Evolutionary conservation across 2,888 invertebrate species (phyloP).

Genomic region (Muschampia plurimacula): DNA sequence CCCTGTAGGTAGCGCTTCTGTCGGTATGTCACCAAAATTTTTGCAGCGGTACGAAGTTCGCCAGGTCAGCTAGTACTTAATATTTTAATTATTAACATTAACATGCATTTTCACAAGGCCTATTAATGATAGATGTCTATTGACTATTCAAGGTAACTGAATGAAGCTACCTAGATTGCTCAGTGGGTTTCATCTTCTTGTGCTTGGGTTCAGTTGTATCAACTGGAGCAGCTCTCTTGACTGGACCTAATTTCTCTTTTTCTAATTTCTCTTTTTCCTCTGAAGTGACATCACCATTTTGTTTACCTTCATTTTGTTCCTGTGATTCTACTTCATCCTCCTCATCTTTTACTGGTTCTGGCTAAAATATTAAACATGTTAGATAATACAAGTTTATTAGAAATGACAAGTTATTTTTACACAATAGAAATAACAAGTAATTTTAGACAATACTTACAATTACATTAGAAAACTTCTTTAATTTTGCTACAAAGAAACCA

Average conservation of each 20-base stretch:
- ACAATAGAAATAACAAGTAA: not conserved
- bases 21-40: too few relatives aligned
- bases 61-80: too few relatives aligned
- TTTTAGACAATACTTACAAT: conserved; percentile 68
- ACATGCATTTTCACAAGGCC: too few relatives aligned
- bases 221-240: conserved; percentile 61
- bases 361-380: conserved; percentile 58
- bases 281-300: conserved; percentile 63
- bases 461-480: conserved; percentile 97
- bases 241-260: conserved; percentile 41
- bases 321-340: conserved; percentile 67
- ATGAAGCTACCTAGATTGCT: conserved; percentile 49
- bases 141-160: not conserved
- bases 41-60: too few relatives aligned
- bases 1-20: too few relatives aligned
- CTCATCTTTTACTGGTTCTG: conserved; percentile 75
- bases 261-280: conserved; percentile 52
- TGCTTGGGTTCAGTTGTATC: conserved; percentile 54
- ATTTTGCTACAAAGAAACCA: conserved; percentile 99
- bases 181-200: conserved; percentile 63
- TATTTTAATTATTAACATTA: too few relatives aligned
- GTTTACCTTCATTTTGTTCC: conserved; percentile 50
- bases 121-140: too few relatives aligned
- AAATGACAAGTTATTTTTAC: not conserved
- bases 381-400: too few relatives aligned